phyloP scores from a whole-genome alignment of 2,888 invertebrate genomes.

The Ornithoptera alexandrae region DNA sequence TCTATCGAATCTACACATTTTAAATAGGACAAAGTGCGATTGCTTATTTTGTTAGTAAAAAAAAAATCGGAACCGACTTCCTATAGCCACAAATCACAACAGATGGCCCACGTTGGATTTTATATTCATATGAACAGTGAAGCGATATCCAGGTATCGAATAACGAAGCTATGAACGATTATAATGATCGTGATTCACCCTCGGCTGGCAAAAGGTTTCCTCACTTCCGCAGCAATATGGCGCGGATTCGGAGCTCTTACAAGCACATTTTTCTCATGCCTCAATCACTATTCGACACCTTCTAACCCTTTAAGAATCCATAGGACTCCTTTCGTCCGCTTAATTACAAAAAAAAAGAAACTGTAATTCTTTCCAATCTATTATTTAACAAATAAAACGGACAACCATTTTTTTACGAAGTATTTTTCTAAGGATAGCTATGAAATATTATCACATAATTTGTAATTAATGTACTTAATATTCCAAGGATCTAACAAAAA shows the following conservation, averaged over 20 bases:
- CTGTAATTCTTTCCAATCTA: not conserved
- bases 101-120: slow-evolving; percentile 23
- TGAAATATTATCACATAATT: no score
- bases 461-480: no score
- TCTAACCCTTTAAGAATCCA: slow-evolving; percentile 55
- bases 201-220: slow-evolving; percentile 45
- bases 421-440: not conserved
- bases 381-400: no score
- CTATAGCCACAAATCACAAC: slow-evolving; percentile 15
- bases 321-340: slow-evolving; percentile 38
- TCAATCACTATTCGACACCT: slow-evolving; percentile 30
- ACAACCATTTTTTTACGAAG: not conserved
- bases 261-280: slow-evolving; percentile 62
- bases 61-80: slow-evolving; percentile 23
- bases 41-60: not conserved
- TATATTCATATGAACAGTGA: slow-evolving; percentile 11
- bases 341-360: slow-evolving; percentile 1
- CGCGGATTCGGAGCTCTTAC: slow-evolving; percentile 64
- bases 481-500: no score
- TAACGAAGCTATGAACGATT: slow-evolving; percentile 37
- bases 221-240: slow-evolving; percentile 54
- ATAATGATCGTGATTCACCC: slow-evolving; percentile 61
- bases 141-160: slow-evolving; percentile 35
- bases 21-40: not conserved
- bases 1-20: no score